Evolutionary conservation across 1,140 invertebrate species (phyloP).

Genomic region (Euglossa dilemma): DNA sequence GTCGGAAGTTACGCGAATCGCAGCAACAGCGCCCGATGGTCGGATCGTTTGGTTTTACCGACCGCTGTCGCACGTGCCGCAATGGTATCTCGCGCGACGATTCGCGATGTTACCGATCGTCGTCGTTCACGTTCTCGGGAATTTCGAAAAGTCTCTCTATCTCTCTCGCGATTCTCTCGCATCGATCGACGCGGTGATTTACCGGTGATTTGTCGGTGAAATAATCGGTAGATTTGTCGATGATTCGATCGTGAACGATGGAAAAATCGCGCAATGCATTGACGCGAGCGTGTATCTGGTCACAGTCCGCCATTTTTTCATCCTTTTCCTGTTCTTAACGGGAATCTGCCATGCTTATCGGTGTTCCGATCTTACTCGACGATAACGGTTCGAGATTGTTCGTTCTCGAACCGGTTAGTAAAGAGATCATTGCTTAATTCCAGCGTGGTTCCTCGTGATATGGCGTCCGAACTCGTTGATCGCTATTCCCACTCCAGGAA

Average conservation of each 20-base stretch:
- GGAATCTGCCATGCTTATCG: neutral
- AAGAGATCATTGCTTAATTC: constrained; percentile 79
- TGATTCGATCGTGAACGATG: neutral
- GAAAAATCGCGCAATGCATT: neutral
- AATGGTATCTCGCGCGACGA: neutral
- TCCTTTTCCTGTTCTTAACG: neutral
- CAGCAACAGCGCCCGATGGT: constrained; percentile 5
- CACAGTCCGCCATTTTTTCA: neutral
- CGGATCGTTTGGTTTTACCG: neutral
- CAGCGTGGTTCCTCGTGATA: constrained; percentile 78
- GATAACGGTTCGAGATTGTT: neutral
- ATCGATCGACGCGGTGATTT: neutral
- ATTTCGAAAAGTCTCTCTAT: constrained; percentile 38
- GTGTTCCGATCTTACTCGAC: neutral
- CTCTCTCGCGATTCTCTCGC: constrained; percentile 29
- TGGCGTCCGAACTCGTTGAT: constrained; percentile 76
- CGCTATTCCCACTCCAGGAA: constrained; percentile 15
- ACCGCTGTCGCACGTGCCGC: neutral
- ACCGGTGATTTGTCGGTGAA: too few species aligned
- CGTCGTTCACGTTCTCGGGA: neutral
- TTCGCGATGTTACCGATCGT: constrained; percentile 3
- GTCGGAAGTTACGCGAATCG: neutral
- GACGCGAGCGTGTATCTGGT: constrained; percentile 32
- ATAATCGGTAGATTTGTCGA: too few species aligned
- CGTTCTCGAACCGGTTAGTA: constrained; percentile 28